Percentiles rank a stretch among this genome's conserved stretches.
Conservation (phyloP, 2,797 vertebrate genomes). For the Chrysocyon brachyurus region DNA sequence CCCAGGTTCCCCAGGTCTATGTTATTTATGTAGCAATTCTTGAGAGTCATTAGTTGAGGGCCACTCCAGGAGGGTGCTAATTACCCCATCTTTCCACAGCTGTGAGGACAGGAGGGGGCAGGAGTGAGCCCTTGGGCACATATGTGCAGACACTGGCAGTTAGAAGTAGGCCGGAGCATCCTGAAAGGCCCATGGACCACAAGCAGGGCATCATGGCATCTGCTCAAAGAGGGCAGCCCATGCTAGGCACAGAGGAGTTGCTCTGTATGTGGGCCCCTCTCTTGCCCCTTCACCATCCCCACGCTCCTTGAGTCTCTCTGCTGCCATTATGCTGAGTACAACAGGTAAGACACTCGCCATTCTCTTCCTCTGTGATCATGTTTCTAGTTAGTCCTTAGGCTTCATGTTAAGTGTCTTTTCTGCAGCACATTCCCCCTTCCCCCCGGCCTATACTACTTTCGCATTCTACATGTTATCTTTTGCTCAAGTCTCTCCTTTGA, state of each 20-base stretch:
- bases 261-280: neutral
- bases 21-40: neutral
- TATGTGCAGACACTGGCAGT: neutral
- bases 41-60: neutral
- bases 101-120: neutral
- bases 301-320: slow-evolving; percentile 4
- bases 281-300: neutral
- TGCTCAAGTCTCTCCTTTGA: neutral
- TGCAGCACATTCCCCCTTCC: neutral
- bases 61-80: neutral
- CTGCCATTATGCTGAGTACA: neutral
- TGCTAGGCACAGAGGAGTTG: neutral
- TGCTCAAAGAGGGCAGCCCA: neutral
- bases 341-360: neutral
- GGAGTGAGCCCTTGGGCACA: neutral
- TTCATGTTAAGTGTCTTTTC: neutral
- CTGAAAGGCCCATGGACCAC: neutral
- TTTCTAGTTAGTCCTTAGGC: neutral
- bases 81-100: neutral
- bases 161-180: neutral
- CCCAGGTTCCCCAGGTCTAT: too few relatives aligned
- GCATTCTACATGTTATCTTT: neutral
- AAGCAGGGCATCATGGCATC: neutral
- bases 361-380: neutral
- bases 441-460: neutral